Evolutionary conservation across 2,113 vertebrate species (phyloP).

Genomic region (Colinus virginianus): DNA sequence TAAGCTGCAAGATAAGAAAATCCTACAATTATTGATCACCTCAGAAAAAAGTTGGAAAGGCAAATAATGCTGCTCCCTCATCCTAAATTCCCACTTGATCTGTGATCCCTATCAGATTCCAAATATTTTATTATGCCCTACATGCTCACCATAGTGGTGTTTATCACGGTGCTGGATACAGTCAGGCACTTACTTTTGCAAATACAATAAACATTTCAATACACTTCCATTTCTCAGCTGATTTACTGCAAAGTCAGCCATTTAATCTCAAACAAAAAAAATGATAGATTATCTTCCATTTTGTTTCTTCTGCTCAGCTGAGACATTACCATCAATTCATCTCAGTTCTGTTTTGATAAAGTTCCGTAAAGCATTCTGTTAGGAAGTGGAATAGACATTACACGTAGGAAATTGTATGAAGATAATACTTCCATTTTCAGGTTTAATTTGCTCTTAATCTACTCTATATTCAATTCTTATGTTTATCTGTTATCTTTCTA

Average conservation of each 20-base stretch:
- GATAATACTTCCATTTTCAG: neutral
- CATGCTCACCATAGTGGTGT: neutral
- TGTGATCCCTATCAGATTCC: neutral
- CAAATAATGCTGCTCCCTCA: neutral
- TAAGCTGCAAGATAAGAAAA: neutral
- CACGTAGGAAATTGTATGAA: neutral
- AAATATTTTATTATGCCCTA: neutral
- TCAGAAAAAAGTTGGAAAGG: neutral
- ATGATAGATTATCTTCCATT: neutral
- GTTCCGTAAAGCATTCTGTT: neutral
- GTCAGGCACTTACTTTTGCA: neutral
- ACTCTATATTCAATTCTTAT: neutral
- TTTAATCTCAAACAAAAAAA: neutral
- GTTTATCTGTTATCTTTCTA: neutral
- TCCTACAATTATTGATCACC: neutral
- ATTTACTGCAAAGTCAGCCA: neutral
- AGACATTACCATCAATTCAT: neutral
- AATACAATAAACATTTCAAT: neutral
- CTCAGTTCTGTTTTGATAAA: neutral
- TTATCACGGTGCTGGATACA: fast-evolving
- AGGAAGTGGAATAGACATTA: neutral
- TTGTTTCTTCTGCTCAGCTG: neutral
- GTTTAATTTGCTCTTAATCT: neutral
- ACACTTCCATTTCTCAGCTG: neutral
- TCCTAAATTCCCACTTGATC: neutral